Base-by-base conservation (phyloP, 2,888 invertebrate species). In the Panopea generosa region DNA sequence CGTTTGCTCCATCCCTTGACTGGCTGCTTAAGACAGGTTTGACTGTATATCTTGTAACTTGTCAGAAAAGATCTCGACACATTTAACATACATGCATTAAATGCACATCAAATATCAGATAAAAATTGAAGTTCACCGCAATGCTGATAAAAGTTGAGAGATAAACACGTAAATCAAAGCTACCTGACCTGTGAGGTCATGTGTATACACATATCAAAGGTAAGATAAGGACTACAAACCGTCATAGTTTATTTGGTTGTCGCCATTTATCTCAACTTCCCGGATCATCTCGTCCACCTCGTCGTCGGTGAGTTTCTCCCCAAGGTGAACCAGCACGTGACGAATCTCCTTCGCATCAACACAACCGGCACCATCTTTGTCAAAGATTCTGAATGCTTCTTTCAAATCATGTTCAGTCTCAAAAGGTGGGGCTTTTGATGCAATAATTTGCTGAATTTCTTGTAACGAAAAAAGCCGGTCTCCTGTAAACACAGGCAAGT, bases 261-360 rank as follows among this genome's bases (percentile, higher is more conserved):
- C 76, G 0, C 76, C 80, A 22, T 50, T 73, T 24, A 80, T 69
- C 4, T 80, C 80, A 27, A 98, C 98, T 95, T 98, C 98, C 94
- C 97, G 95, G 94, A 98, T 98, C 98, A 99, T 98, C 94, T 99
- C 98, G 94, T 99, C 98, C 90, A 99, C 98, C 94, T 99, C 98
- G 94, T 99, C 98, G 94, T 99, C 98, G 92, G 98, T 98, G 93
- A 99, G 95, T 94, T 99, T 99, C 94, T 99, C 99, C 83, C 80
- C 80, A 7, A 80, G 76, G 45, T 70, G 68, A 11, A 60, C 60
- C 24, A 80, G 62, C 52, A 76, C 76, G 57, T 80, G 80, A 1
- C 76, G 73, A 27, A 80, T 26, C 50, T 80, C 80, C 33, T 63
- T 69, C 20, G 97, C 93, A 99, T 95, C 94, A 99, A 99, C 86